A percentile compares a stretch with the other conserved stretches of the same genome.
Conservation (phyloP, 2,888 invertebrate genomes). For the Aleiodes leptofemur region DNA sequence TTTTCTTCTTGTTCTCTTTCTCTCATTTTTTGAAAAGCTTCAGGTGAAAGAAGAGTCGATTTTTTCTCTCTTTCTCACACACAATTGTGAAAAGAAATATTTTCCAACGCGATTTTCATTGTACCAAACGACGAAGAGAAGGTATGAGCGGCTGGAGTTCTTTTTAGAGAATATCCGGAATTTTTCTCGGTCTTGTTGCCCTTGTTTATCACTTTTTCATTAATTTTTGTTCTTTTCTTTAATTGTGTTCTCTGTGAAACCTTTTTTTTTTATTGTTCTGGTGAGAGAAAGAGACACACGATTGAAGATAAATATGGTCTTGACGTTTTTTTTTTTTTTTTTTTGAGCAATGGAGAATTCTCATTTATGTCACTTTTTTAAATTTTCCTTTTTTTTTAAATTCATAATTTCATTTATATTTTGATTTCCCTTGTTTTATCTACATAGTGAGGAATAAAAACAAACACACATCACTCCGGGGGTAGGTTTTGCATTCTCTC, state of each 20-base stretch:
- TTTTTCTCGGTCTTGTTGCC: constrained; percentile 7
- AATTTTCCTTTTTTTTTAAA: constrained; percentile 13
- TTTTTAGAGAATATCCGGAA: constrained; percentile 1
- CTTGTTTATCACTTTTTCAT: constrained; percentile 23
- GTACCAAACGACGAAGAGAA: constrained; percentile 13
- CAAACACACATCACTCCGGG: constrained; percentile 21
- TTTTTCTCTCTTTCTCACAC: not conserved
- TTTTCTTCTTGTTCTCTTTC: not conserved
- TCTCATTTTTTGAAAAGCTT: not conserved
- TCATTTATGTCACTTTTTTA: constrained; percentile 30
- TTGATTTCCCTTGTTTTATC: constrained; percentile 17
- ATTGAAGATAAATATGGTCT: constrained; percentile 20
- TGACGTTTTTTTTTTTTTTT: not conserved
- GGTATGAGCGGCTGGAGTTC: not conserved
- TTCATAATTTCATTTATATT: constrained; percentile 20
- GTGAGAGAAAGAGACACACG: not conserved
- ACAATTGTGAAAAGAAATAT: constrained; percentile 21
- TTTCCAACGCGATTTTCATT: constrained; percentile 29
- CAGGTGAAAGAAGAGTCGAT: not conserved
- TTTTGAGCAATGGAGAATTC: constrained; percentile 33
- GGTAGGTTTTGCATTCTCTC: constrained; percentile 34
- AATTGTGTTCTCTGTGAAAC: constrained; percentile 24
- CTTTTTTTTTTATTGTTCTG: not conserved
- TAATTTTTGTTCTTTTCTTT: constrained; percentile 6
- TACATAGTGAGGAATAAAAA: constrained; percentile 24